A percentile compares a stretch with the other conserved stretches of the same genome.
phyloP scores from a whole-genome alignment of 2,888 invertebrate species.

The Aphelenchoides bicaudatus region DNA sequence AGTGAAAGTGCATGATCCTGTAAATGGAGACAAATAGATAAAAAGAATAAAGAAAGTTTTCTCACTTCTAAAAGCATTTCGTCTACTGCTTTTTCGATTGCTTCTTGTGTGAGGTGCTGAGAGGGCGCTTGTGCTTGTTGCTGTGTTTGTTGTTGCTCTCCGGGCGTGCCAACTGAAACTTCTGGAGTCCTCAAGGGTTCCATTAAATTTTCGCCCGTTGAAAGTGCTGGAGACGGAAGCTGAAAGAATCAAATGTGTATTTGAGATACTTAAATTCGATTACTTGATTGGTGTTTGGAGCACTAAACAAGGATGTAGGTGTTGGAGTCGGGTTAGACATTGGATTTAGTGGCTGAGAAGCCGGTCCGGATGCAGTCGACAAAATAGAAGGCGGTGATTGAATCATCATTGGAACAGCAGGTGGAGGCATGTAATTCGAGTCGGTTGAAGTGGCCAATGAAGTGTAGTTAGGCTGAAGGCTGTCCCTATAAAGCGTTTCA shows the following conservation, averaged over 20 bases:
- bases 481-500: constrained; percentile 30
- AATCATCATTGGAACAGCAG: constrained; percentile 26
- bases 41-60: too few relatives aligned
- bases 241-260: too few relatives aligned
- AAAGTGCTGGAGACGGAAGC: constrained; percentile 2
- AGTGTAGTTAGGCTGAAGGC: constrained; percentile 26
- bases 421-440: constrained; percentile 29
- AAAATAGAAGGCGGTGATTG: constrained; percentile 16
- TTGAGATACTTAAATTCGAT: too few relatives aligned
- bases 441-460: constrained; percentile 29
- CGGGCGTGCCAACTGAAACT: constrained; percentile 2
- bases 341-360: constrained; percentile 1
- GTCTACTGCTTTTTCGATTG: constrained; percentile 30
- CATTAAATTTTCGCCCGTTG: neutral
- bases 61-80: constrained; percentile 27
- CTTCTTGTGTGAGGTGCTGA: neutral
- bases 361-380: constrained; percentile 13
- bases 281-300: too few relatives aligned
- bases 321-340: neutral
- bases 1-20: constrained; percentile 62
- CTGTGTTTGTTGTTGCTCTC: too few relatives aligned
- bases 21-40: too few relatives aligned
- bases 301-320: neutral
- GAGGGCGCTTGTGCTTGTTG: constrained; percentile 9
- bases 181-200: constrained; percentile 6